Conservation (phyloP, 1,140 invertebrate species). For the Plutomurus gul region DNA sequence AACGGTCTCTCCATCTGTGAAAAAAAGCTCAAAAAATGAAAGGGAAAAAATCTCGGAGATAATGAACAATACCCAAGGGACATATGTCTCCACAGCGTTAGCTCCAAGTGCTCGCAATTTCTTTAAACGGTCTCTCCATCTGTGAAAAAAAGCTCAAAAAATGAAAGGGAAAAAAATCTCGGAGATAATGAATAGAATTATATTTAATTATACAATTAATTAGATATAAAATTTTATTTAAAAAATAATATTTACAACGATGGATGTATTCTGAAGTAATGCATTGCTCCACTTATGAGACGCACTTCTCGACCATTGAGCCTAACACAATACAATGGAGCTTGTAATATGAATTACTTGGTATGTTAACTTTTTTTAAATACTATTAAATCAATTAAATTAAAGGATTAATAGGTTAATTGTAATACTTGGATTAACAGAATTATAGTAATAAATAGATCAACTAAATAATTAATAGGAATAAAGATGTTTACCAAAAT, state of each 20-base stretch:
- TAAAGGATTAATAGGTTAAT: background rate
- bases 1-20: constrained; percentile 63
- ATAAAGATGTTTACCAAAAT: constrained; percentile 7
- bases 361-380: background rate
- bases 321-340: background rate
- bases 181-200: too few species aligned
- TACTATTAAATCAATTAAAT: background rate
- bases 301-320: constrained; percentile 57
- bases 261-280: constrained; percentile 58
- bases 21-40: too few species aligned
- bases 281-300: constrained; percentile 61
- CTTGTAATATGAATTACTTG: background rate
- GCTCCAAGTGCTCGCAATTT: constrained; percentile 62
- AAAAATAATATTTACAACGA: too few species aligned
- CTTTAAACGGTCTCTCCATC: constrained; percentile 63
- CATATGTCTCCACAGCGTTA: constrained; percentile 57
- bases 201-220: too few species aligned
- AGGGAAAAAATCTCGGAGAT: too few species aligned
- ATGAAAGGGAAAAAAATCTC: too few species aligned
- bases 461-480: too few species aligned
- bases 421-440: too few species aligned
- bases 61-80: too few species aligned
- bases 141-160: too few species aligned
- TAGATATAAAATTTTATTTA: too few species aligned
- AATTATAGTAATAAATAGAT: too few species aligned